Base-by-base conservation (phyloP, 2,113 vertebrate species). In the Spea bombifrons region DNA sequence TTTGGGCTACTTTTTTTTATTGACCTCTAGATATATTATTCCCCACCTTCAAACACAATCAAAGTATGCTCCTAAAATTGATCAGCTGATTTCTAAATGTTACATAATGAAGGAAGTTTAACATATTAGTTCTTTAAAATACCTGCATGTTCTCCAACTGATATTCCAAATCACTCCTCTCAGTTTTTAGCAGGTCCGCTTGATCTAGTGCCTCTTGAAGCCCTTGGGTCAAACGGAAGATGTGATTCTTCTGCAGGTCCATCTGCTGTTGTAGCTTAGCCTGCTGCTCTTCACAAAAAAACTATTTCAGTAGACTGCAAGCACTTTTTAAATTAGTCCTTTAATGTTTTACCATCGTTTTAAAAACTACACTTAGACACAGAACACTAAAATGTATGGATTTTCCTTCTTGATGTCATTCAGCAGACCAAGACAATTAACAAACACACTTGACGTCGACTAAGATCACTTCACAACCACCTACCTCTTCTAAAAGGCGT, bases 111-210 rank as follows among this genome's bases (percentile, higher is more conserved):
- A 30, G 1, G 2, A 30, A 30, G 30, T 30, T 1, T 30, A 30
- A 30, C 30, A 30, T 43, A 66, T 1, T 52, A 10, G 6, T 52
- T 1, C 2, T 59, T 59, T 59, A 59, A 5, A 59, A 4, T 74
- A 99, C 97, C 97, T 99, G 97, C 88, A 99, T 97, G 85, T 99
- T 99, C 86, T 99, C 96, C 73, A 98, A 90, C 90, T 99, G 97
- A 87, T 98, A 99, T 53, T 99, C 97, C 86, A 99, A 86, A 83
- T 99, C 97, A 9, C 96, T 98, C 85, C 97, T 93, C 77, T 99
- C 97, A 0, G 95, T 99, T 88, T 99, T 99, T 81, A 99, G 92
- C 77, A 99, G 90, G 87, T 99, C 97, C 0, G 96, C 96, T 85
- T 98, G 91, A 84, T 99, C 97, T 65, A 99, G 88, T 77, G 97